phyloP scores from a whole-genome alignment of 2,888 invertebrate species.

The Cryptophagus acutangulus region DNA sequence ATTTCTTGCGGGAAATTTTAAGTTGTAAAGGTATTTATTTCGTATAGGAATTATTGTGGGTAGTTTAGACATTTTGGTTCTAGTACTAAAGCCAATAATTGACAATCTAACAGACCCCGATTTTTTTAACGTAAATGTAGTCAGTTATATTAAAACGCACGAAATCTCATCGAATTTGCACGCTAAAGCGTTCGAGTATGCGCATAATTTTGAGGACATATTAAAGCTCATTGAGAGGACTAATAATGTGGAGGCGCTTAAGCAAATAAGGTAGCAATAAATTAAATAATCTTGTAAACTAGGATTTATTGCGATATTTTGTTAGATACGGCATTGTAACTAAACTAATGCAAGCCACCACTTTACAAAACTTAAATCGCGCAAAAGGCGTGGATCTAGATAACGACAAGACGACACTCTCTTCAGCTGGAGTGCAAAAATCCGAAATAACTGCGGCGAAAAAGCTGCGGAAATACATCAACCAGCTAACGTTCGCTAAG shows the following conservation, averaged over 20 bases:
- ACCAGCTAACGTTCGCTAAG: conserved; percentile 76
- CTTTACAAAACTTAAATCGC: conserved; percentile 82
- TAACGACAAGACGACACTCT: conserved; percentile 51
- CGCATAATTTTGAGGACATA: conserved; percentile 86
- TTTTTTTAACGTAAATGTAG: conserved; percentile 83
- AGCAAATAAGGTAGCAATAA: conserved; percentile 64
- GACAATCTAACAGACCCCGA: conserved; percentile 84
- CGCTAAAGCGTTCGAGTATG: conserved; percentile 77
- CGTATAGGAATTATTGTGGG: conserved; percentile 5
- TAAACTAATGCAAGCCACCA: conserved; percentile 91
- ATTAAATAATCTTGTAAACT: neutral
- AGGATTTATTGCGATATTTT: conserved; percentile 13
- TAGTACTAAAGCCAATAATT: conserved; percentile 77
- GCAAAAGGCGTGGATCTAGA: conserved; percentile 75
- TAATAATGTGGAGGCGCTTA: conserved; percentile 75
- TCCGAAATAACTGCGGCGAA: conserved; percentile 76
- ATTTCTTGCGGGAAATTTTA: conserved; percentile 76
- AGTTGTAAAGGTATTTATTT: conserved; percentile 70
- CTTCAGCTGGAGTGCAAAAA: conserved; percentile 58
- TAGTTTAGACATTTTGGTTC: conserved; percentile 8
- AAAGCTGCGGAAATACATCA: conserved; percentile 79
- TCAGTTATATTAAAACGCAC: conserved; percentile 77
- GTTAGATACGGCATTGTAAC: conserved; percentile 78
- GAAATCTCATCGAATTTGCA: conserved; percentile 74
- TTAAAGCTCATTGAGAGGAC: conserved; percentile 77